Conservation (phyloP, 2,797 vertebrate species). For the Botia almorhae region DNA sequence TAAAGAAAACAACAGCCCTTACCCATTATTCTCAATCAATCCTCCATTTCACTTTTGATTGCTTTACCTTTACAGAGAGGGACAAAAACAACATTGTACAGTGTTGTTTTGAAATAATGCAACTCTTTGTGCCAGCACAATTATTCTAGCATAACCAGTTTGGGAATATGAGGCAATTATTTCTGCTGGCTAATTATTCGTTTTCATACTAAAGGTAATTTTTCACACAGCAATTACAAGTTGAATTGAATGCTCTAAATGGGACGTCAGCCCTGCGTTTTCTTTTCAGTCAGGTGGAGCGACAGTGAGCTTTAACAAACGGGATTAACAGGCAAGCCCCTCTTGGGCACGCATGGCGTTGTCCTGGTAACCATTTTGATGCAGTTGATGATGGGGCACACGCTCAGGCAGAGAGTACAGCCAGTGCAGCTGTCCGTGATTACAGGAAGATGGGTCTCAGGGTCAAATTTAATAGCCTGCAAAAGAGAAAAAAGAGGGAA, state of each 20-base stretch:
- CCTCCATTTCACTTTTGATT: slow-evolving; percentile 17
- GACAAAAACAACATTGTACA: slow-evolving; percentile 21
- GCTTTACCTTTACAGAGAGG: slow-evolving; percentile 24
- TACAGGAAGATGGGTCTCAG: slow-evolving; percentile 86
- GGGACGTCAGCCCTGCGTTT: slow-evolving; percentile 40
- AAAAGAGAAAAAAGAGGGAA: slow-evolving; percentile 54
- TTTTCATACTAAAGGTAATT: slow-evolving; percentile 67
- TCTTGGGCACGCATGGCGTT: slow-evolving; percentile 84
- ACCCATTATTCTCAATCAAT: slow-evolving; percentile 32
- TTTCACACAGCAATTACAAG: slow-evolving; percentile 70
- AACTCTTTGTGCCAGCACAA: slow-evolving; percentile 59
- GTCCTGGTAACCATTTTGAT: slow-evolving; percentile 91
- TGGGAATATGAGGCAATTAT: slow-evolving; percentile 58
- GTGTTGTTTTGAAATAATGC: slow-evolving; percentile 61
- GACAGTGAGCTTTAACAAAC: slow-evolving; percentile 66
- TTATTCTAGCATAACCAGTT: slow-evolving; percentile 65
- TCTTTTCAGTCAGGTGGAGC: slow-evolving; percentile 44
- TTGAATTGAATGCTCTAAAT: slow-evolving; percentile 62
- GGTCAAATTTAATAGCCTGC: slow-evolving; percentile 91
- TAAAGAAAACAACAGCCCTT: slow-evolving; percentile 1
- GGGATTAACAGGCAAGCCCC: slow-evolving; percentile 85
- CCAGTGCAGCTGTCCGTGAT: slow-evolving; percentile 90
- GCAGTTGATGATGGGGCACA: slow-evolving; percentile 95
- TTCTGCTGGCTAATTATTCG: slow-evolving; percentile 62
- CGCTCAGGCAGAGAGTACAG: slow-evolving; percentile 90